These are phyloP conservation scores for Oncorhynchus tshawytscha DNA, from an alignment of 2,113 vertebrate species.

Conservation along the genomic window DNA sequence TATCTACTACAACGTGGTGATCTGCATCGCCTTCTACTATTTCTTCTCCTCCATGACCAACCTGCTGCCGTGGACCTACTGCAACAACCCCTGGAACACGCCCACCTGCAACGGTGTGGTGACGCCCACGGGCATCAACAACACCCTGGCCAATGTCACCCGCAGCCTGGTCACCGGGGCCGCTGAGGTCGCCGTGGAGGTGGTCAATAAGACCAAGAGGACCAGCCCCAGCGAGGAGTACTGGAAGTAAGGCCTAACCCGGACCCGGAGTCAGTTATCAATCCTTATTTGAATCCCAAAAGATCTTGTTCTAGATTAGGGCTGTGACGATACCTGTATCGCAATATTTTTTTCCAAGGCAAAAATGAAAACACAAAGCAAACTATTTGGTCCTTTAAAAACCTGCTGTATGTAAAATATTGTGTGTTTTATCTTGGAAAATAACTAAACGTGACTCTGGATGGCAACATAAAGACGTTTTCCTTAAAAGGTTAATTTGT, in stretches of 20 bases:
- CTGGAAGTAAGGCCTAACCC: constrained; percentile 83
- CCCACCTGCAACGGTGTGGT: constrained; percentile 84
- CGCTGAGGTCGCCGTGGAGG: constrained; percentile 68
- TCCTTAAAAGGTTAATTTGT: too few relatives aligned
- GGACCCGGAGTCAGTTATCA: neutral
- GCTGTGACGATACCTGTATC: too few relatives aligned
- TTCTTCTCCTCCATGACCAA: constrained; percentile 97
- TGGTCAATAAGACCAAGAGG: constrained; percentile 86
- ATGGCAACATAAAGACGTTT: too few relatives aligned
- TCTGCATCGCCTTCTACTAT: constrained; percentile 98
- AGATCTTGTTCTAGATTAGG: too few relatives aligned
- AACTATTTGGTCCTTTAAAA: too few relatives aligned
- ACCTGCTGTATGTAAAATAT: too few relatives aligned
- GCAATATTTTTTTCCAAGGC: too few relatives aligned
- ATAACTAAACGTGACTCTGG: too few relatives aligned
- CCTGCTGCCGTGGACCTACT: constrained; percentile 96
- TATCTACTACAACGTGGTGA: constrained; percentile 99
- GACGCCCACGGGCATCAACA: constrained; percentile 60
- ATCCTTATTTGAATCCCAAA: too few relatives aligned
- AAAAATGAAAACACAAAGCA: too few relatives aligned
- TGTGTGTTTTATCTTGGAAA: too few relatives aligned
- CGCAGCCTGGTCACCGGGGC: constrained; percentile 67
- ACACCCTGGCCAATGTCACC: constrained; percentile 62
- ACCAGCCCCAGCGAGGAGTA: constrained; percentile 98
- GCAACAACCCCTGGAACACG: constrained; percentile 94